Conservation (phyloP, 2,113 vertebrate species). For the Butorides virescens region DNA sequence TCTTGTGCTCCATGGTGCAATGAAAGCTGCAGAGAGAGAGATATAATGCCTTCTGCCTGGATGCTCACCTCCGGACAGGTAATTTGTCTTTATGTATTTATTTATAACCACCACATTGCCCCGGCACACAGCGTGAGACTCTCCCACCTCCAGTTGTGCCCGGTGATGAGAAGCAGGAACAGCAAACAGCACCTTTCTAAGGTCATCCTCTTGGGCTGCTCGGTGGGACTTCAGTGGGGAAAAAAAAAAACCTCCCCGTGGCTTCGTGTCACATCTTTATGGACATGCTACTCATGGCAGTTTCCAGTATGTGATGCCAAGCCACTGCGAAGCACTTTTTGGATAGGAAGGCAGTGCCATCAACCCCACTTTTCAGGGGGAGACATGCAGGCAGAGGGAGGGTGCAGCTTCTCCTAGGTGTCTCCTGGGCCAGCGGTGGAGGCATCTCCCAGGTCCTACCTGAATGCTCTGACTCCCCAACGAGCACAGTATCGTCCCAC, state of each 20-base stretch:
- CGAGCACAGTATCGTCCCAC: rapidly evolving
- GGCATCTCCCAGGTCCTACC: neutral
- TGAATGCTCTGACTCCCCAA: neutral
- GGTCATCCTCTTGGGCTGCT: neutral
- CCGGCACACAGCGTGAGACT: neutral
- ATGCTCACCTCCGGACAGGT: neutral
- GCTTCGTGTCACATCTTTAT: neutral
- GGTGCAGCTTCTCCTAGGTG: neutral
- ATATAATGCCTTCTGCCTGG: neutral
- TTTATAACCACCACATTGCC: neutral
- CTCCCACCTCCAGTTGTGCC: neutral
- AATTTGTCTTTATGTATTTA: neutral
- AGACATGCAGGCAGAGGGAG: neutral
- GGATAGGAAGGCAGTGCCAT: neutral
- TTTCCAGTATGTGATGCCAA: neutral
- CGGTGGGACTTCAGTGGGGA: neutral
- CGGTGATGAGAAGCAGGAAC: neutral
- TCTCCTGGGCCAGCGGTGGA: neutral
- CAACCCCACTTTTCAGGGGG: neutral
- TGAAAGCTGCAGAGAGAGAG: neutral
- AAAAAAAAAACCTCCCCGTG: neutral
- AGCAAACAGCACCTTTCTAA: neutral
- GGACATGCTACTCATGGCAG: neutral
- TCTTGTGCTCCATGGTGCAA: neutral
- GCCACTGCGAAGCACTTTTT: neutral